phyloP scores from a whole-genome alignment of 2,113 vertebrate genomes.

The Mirza zaza region DNA sequence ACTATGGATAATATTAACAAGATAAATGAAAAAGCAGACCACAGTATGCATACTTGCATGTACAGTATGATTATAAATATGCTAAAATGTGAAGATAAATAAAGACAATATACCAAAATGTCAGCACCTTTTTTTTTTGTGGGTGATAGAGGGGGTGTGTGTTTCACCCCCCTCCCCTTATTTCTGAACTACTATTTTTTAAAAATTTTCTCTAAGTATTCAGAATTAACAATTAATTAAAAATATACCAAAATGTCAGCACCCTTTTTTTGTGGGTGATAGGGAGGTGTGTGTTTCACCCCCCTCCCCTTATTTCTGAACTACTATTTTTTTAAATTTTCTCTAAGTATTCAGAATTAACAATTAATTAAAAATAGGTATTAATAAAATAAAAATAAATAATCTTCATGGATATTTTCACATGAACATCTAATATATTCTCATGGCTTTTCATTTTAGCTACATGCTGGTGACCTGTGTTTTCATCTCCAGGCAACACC shows the following conservation, averaged over 20 bases:
- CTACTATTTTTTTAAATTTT: not conserved
- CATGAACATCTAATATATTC: not conserved
- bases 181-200: not conserved
- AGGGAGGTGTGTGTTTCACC: not conserved
- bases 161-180: not conserved
- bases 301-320: not conserved
- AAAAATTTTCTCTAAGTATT: not conserved
- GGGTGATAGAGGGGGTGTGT: not conserved
- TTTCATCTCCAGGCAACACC: not conserved
- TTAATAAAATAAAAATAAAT: not conserved
- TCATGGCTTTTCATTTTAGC: not conserved
- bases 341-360: not conserved
- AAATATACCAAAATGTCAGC: not conserved
- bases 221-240: not conserved
- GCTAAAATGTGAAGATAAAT: not conserved
- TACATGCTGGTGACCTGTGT: not conserved
- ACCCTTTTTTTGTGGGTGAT: not conserved
- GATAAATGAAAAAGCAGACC: not conserved
- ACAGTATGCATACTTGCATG: not conserved
- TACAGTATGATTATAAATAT: not conserved
- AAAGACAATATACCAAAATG: not conserved
- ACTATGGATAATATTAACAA: not conserved
- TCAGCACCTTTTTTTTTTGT: not conserved
- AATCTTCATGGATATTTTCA: not conserved
- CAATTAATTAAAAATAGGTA: not conserved